Percentiles rank a stretch among this genome's conserved stretches.
Conservation (phyloP, 2,797 vertebrate genomes). For the Arvicola amphibius region DNA sequence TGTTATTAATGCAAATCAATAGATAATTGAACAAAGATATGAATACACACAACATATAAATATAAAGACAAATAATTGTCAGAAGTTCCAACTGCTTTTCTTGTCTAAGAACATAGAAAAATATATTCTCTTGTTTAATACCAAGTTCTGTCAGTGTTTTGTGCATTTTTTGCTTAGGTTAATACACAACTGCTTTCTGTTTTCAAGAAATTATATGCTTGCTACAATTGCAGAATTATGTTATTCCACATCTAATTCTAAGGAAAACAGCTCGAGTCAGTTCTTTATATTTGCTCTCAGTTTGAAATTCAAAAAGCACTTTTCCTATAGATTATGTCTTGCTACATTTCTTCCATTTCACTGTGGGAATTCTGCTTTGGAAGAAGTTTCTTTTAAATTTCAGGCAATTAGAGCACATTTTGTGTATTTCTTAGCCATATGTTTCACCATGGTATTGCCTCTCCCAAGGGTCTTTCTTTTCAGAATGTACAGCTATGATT, state of each 20-base stretch:
- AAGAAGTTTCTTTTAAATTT: slow-evolving; percentile 63
- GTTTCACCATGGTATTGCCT: slow-evolving; percentile 44
- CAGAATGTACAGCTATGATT: slow-evolving; percentile 26
- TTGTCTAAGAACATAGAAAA: slow-evolving; percentile 41
- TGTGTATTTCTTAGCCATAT: slow-evolving; percentile 47
- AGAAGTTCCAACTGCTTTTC: not conserved
- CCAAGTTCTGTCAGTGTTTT: not conserved
- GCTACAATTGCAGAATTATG: not conserved
- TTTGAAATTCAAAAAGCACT: slow-evolving; percentile 52
- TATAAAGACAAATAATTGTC: not conserved
- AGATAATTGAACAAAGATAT: not conserved
- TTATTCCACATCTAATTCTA: slow-evolving; percentile 40
- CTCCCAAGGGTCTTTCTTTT: slow-evolving; percentile 56
- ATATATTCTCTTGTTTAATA: slow-evolving; percentile 2
- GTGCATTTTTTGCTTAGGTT: slow-evolving; percentile 26
- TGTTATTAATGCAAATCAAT: not conserved
- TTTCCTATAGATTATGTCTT: slow-evolving; percentile 60
- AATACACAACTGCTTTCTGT: slow-evolving; percentile 25
- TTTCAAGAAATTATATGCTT: slow-evolving; percentile 56
- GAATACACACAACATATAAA: not conserved
- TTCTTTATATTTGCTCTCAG: slow-evolving; percentile 35
- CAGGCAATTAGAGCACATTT: slow-evolving; percentile 34
- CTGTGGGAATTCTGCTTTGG: slow-evolving; percentile 46
- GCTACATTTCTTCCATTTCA: slow-evolving; percentile 54
- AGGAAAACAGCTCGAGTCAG: slow-evolving; percentile 54